Percentiles rank a stretch among this genome's conserved stretches.
Conservation (phyloP, 2,888 invertebrate genomes). For the Pollenia amentaria region DNA sequence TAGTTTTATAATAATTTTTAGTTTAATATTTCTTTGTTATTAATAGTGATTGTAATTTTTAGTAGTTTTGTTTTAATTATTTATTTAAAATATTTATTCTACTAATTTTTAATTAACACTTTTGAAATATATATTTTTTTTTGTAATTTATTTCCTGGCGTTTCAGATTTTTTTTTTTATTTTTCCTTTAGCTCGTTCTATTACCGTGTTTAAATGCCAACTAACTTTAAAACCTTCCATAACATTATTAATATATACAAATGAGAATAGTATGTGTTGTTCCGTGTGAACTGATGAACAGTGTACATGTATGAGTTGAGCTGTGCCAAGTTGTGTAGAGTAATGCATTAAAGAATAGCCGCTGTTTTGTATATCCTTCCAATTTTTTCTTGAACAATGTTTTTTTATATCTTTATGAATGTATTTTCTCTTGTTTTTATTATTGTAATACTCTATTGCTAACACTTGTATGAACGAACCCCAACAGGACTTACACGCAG, state of each 20-base stretch:
- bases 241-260: slow-evolving; percentile 71
- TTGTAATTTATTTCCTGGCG: slow-evolving; percentile 1
- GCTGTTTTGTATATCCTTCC: slow-evolving; percentile 68
- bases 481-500: slow-evolving; percentile 37
- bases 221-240: slow-evolving; percentile 71
- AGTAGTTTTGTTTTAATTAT: background rate
- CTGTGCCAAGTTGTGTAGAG: slow-evolving; percentile 10
- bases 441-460: slow-evolving; percentile 32
- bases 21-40: background rate
- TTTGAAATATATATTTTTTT: slow-evolving; percentile 13
- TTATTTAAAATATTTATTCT: background rate
- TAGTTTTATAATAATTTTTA: background rate
- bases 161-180: slow-evolving; percentile 31
- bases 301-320: slow-evolving; percentile 46
- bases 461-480: slow-evolving; percentile 64
- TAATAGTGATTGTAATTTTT: background rate
- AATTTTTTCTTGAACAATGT: slow-evolving; percentile 43
- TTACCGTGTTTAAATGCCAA: slow-evolving; percentile 71
- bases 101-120: slow-evolving; percentile 5
- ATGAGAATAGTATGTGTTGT: slow-evolving; percentile 23
- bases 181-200: slow-evolving; percentile 59
- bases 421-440: slow-evolving; percentile 13
- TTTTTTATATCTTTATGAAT: background rate
- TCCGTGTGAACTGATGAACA: slow-evolving; percentile 2
- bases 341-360: slow-evolving; percentile 42